phyloP scores from a whole-genome alignment of 2,113 vertebrate genomes.

The Pluvialis apricaria region DNA sequence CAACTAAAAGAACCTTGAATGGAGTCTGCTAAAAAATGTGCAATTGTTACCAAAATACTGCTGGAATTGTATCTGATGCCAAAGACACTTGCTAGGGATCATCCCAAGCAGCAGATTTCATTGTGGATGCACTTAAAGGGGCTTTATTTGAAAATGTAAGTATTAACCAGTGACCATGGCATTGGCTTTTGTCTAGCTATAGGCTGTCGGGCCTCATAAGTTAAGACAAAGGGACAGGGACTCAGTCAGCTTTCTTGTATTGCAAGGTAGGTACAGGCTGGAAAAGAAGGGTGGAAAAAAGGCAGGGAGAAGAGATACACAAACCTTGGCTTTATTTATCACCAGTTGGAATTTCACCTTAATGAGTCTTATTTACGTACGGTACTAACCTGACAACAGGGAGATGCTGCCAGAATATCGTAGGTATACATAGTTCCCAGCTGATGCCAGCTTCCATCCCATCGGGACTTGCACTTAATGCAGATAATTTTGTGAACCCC shows the following conservation, averaged over 20 bases:
- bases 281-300: neutral
- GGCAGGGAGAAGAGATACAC: neutral
- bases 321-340: neutral
- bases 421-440: slow-evolving; percentile 99
- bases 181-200: neutral
- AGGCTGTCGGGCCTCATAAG: neutral
- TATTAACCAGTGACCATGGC: neutral
- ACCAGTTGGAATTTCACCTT: neutral
- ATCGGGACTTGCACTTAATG: slow-evolving; percentile 98
- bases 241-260: neutral
- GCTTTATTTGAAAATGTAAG: neutral
- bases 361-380: neutral
- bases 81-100: neutral
- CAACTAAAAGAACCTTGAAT: neutral
- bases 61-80: neutral
- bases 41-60: neutral
- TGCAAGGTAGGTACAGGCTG: neutral
- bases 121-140: neutral
- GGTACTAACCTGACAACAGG: slow-evolving; percentile 94
- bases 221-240: neutral
- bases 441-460: slow-evolving; percentile 99
- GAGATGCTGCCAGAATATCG: slow-evolving; percentile 96
- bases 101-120: neutral
- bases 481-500: slow-evolving; percentile 99
- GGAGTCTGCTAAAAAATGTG: neutral